Evolutionary conservation across 2,113 vertebrate genomes (phyloP).

Genomic region (Semnornis frantzii): DNA sequence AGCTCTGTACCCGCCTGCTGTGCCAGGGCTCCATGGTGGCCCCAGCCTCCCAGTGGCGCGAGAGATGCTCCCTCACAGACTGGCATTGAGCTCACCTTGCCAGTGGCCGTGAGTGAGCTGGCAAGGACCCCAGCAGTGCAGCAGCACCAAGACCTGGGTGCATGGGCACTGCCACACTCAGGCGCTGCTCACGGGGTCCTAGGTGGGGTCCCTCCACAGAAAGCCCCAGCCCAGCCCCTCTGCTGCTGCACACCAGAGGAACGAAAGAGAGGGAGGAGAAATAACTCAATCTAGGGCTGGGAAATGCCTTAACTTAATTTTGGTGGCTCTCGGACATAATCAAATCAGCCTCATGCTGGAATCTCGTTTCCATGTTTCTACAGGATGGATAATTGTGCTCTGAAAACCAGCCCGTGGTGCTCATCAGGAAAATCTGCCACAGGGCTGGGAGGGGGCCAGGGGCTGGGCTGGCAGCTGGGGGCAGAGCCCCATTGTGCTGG

Average conservation of each 20-base stretch:
- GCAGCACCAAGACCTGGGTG: not conserved
- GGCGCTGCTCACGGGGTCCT: rapidly evolving
- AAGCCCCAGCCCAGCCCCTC: not conserved
- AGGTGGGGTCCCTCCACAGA: not conserved
- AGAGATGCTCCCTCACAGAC: not conserved
- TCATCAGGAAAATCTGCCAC: not conserved
- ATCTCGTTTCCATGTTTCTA: constrained; percentile 39
- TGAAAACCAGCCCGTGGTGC: not conserved
- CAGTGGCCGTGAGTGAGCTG: not conserved
- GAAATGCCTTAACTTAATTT: constrained; percentile 59
- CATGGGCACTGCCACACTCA: not conserved
- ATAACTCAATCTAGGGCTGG: constrained; percentile 35
- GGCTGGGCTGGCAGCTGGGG: not conserved
- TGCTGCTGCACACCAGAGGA: not conserved
- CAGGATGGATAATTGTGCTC: not conserved
- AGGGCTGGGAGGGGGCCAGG: not conserved
- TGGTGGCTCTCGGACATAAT: constrained; percentile 21
- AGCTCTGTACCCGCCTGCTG: not conserved
- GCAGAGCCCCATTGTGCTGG: not conserved
- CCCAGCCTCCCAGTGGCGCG: not conserved
- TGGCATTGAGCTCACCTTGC: rapidly evolving
- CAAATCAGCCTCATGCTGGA: not conserved
- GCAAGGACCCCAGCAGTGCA: rapidly evolving
- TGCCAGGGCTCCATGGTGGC: not conserved
- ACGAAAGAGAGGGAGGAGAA: not conserved